Evolutionary conservation across 1,140 invertebrate species (phyloP), one percentile per base, ranked within the genome.

Genomic region (Neodiprion lecontei): DNA sequence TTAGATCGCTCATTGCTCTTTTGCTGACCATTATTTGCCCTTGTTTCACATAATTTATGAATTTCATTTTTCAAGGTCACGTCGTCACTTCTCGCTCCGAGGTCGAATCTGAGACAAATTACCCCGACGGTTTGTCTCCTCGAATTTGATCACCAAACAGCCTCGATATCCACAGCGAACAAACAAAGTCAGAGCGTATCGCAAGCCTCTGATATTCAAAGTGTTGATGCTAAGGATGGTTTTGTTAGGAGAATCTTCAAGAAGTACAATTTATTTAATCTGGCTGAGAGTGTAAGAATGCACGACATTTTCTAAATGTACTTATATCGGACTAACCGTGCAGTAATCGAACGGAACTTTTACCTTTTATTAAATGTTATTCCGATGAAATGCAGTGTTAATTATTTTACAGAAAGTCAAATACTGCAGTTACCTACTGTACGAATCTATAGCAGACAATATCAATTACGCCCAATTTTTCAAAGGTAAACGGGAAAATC

Each of bases 381-480:
- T 48, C 28, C 5, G 28, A 40, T 48, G 50, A 68, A 49, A 12
- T 48, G 7, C 49, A 48, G 14, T 40, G 73, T 7, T 61, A 47
- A 65, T 49, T 21, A 7, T 67, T 73, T 81, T 80, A 47, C 72
- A 84, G 81, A 77, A 75, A 74, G 70, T 80, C 14, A 74, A 72
- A 75, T 23, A 71, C 14, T 65, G 61, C 69, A 77, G 78, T 53
- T 80, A 71, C 72, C 67, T 78, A 21, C 70, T 80, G 23, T 82
- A 81, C 69, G 78, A 82, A 76, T 48, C 70, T 69, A 67, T 79
- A 14, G 77, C 76, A 48, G 77, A 83, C 69, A 73, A 73, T 21
- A 67, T 83, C 28, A 77, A 83, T 69, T 80, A 80, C 72, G n/a
- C 67, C 2, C 10, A 49, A 28, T 76, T 79, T 71, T 74, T 78